phyloP scores from a whole-genome alignment of 2,797 vertebrate genomes.

The Taenioides sp. region DNA sequence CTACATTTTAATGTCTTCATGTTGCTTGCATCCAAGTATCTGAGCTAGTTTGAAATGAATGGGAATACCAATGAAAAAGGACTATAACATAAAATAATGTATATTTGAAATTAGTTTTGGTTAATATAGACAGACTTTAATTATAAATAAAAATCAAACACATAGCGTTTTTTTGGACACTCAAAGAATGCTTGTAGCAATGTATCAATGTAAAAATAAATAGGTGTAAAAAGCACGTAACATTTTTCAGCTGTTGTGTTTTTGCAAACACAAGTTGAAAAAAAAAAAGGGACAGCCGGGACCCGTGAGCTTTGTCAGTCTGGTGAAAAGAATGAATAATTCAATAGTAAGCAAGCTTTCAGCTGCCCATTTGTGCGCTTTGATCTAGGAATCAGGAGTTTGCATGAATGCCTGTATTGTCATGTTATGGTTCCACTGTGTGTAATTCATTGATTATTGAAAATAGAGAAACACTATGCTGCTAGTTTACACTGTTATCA shows the following conservation, averaged over 20 bases:
- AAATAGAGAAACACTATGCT: constrained; percentile 88
- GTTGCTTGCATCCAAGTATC: not conserved
- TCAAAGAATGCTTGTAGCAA: not conserved
- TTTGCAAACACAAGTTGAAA: constrained; percentile 80
- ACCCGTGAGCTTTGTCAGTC: constrained; percentile 87
- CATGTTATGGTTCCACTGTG: constrained; percentile 96
- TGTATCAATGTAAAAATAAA: not conserved
- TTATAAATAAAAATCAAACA: not conserved
- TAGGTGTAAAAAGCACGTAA: constrained; percentile 16
- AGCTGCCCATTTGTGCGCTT: constrained; percentile 97
- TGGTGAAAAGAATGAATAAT: constrained; percentile 98
- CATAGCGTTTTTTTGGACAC: not conserved
- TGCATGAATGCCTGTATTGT: constrained; percentile 99
- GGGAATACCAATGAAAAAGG: not conserved
- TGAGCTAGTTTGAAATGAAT: not conserved
- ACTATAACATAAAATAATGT: not conserved
- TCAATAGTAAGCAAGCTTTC: constrained; percentile 97
- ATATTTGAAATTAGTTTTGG: not conserved
- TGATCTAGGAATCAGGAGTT: constrained; percentile 96
- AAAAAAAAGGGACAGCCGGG: constrained; percentile 76
- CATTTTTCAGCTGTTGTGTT: constrained; percentile 79
- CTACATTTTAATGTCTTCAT: not conserved
- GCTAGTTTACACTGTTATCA: constrained; percentile 93
- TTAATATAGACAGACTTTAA: not conserved
- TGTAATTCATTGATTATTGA: constrained; percentile 99